These are phyloP conservation scores for Contarinia nasturtii DNA, from an alignment of 1,140 invertebrate species.

Conservation along the genomic window DNA sequence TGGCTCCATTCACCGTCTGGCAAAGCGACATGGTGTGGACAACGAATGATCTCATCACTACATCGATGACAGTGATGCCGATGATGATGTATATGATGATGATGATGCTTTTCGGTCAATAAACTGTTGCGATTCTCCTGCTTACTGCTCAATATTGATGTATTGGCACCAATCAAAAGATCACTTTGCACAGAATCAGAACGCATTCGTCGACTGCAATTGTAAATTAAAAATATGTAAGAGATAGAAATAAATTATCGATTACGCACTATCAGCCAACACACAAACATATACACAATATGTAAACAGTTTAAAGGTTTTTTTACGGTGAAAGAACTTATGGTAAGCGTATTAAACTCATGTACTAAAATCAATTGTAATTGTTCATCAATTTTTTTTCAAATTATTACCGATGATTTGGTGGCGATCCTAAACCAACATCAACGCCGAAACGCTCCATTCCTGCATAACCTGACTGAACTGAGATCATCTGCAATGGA, in stretches of 20 bases:
- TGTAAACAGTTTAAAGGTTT: too few relatives aligned
- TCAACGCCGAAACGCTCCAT: slow-evolving; percentile 44
- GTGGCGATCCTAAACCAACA: slow-evolving; percentile 22
- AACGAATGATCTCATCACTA: slow-evolving; percentile 28
- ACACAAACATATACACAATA: neutral
- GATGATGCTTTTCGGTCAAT: slow-evolving; percentile 12
- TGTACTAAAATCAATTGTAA: too few relatives aligned
- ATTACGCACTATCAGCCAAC: too few relatives aligned
- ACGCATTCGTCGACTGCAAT: slow-evolving; percentile 23
- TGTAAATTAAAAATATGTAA: slow-evolving; percentile 11
- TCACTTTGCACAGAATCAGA: slow-evolving; percentile 19
- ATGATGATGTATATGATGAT: slow-evolving; percentile 10
- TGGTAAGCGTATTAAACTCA: too few relatives aligned
- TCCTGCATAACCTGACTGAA: slow-evolving; percentile 42
- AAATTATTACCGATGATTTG: slow-evolving; percentile 23
- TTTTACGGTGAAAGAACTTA: too few relatives aligned
- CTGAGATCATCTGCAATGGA: slow-evolving; percentile 38
- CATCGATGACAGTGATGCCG: slow-evolving; percentile 2
- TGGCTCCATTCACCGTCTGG: slow-evolving; percentile 35
- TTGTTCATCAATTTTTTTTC: too few relatives aligned
- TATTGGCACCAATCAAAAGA: slow-evolving; percentile 11
- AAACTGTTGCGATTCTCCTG: slow-evolving; percentile 6
- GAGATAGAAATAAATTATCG: too few relatives aligned
- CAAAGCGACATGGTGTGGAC: slow-evolving; percentile 35
- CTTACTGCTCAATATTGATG: slow-evolving; percentile 16